Percentiles rank a stretch among this genome's conserved stretches.
phyloP scores from a whole-genome alignment of 2,888 invertebrate species.

The Sminthurides aquaticus region DNA sequence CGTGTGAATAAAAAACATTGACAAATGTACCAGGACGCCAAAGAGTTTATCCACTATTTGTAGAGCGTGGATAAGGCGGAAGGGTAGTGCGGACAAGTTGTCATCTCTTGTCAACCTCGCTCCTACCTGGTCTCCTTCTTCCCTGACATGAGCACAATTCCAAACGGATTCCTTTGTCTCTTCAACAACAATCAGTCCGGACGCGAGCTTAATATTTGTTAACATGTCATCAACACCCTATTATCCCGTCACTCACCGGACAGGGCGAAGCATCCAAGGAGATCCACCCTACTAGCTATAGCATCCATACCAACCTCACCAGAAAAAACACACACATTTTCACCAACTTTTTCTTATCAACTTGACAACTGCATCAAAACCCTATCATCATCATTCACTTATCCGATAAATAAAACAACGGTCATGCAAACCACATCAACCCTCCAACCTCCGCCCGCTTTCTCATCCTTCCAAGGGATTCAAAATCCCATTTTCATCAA shows the following conservation, averaged over 20 bases:
- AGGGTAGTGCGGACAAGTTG: slow-evolving; percentile 20
- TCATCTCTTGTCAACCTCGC: slow-evolving; percentile 22
- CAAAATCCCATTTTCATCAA: no score
- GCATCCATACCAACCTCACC: no score
- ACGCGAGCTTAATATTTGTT: slow-evolving; percentile 35
- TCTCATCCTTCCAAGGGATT: no score
- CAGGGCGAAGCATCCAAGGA: no score
- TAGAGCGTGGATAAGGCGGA: not conserved
- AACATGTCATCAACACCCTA: slow-evolving; percentile 42
- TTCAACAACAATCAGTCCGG: slow-evolving; percentile 26
- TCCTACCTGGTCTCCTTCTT: slow-evolving; percentile 17
- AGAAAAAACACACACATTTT: no score
- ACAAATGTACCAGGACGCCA: no score
- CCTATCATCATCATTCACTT: slow-evolving; percentile 4
- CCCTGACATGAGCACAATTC: slow-evolving; percentile 28
- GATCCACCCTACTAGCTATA: no score
- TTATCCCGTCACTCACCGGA: slow-evolving; percentile 39
- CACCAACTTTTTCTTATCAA: no score
- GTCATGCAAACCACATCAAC: no score
- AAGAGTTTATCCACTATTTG: not conserved
- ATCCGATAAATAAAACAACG: no score
- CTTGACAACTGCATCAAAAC: not conserved
- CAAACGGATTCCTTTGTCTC: slow-evolving; percentile 32
- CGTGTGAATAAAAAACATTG: no score
- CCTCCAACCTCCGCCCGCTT: no score